Percentiles rank a stretch among this genome's conserved stretches.
Evolutionary conservation across 2,797 vertebrate genomes (phyloP).

Genomic region (Echiichthys vipera): DNA sequence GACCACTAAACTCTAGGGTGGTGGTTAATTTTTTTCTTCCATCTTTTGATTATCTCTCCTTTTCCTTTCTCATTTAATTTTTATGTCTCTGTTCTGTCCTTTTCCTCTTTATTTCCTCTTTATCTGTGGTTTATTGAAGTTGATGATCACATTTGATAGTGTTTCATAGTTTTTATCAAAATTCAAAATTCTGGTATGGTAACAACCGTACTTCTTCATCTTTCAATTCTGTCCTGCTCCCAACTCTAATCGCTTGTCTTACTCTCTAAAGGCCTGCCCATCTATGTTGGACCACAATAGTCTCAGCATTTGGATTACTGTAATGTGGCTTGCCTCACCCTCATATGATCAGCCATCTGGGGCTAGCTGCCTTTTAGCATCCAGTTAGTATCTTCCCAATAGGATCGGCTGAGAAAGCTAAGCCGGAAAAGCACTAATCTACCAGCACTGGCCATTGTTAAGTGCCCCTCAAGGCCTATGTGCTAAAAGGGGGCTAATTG

Average conservation of each 20-base stretch:
- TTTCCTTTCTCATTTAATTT: no score
- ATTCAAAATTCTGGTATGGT: no score
- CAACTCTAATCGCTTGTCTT: constrained; percentile 3
- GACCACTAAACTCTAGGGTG: no score
- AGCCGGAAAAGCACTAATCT: constrained; percentile 70
- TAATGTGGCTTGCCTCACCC: constrained; percentile 63
- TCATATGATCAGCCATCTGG: constrained; percentile 66
- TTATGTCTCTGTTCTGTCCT: no score
- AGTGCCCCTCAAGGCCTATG: constrained; percentile 41
- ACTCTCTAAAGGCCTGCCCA: constrained; percentile 39
- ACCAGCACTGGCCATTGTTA: constrained; percentile 56
- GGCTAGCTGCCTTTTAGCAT: constrained; percentile 60
- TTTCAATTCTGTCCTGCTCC: background rate
- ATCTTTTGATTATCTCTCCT: no score
- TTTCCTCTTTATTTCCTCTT: no score
- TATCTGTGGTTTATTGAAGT: no score
- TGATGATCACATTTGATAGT: no score
- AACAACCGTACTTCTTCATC: no score
- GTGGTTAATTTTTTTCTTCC: no score
- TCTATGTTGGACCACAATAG: constrained; percentile 54
- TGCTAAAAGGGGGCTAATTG: constrained; percentile 78
- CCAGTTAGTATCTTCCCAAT: constrained; percentile 44
- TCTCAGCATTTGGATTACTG: constrained; percentile 70
- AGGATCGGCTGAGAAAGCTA: constrained; percentile 55
- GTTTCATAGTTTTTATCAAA: no score